phyloP scores from a whole-genome alignment of 2,113 vertebrate species.

The Zosterops lateralis region DNA sequence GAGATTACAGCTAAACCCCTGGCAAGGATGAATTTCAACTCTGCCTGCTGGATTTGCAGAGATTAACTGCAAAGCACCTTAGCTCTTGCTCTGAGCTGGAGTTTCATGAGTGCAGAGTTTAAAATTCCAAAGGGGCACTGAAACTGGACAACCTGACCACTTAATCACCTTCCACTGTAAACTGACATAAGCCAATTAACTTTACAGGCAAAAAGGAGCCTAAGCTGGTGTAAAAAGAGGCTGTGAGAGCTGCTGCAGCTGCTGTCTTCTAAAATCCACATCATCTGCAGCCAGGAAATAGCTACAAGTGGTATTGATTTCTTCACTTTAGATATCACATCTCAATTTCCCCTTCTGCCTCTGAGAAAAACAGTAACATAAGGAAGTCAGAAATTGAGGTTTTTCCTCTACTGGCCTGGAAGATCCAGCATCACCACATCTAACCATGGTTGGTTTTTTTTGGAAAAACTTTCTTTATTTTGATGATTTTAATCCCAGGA shows the following conservation, averaged over 20 bases:
- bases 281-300: background rate
- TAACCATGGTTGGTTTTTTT: background rate
- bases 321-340: background rate
- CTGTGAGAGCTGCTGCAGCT: background rate
- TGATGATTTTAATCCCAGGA: background rate
- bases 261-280: background rate
- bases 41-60: conserved; percentile 33
- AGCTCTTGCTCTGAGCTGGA: background rate
- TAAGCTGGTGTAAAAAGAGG: background rate
- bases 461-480: background rate
- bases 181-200: background rate
- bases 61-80: conserved; percentile 45
- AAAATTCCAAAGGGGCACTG: background rate
- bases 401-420: background rate
- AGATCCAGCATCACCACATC: background rate
- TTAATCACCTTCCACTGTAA: background rate
- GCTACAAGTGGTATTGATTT: background rate
- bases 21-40: background rate
- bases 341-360: background rate
- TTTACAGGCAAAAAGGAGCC: background rate
- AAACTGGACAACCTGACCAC: background rate
- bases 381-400: background rate
- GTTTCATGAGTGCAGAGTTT: background rate
- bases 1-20: background rate
- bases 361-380: background rate